Base-by-base conservation (phyloP, 2,113 vertebrate species). In the Cyprinodon tularosa region DNA sequence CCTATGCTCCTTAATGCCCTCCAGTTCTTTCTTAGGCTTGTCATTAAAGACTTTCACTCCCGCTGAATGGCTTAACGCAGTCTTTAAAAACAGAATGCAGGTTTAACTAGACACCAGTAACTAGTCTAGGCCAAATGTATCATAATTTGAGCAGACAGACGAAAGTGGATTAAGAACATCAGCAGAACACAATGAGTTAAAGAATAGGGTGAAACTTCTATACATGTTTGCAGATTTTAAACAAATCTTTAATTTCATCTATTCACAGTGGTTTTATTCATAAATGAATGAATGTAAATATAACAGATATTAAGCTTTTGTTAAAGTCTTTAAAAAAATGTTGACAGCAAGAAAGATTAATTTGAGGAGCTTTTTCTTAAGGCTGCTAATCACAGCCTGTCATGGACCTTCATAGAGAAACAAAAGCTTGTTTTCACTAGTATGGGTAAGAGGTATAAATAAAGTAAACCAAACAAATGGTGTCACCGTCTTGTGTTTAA, bases 331-430 rank as follows among this genome's bases (percentile, higher is more conserved):
- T 62, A 62, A 62, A 76, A 37, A 69, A 38, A 44, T 53, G 78
- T 38, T 68, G 50, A 71, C 15, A 4, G 57, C 40, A 69, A 80
- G 69, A 65, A 42, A 81, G 81, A 93, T 72, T 76, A 75, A 93
- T 92, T 83, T 42, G 60, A 63, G 71, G 76, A 68, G 77, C 53
- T 73, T 82, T 84, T 85, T 82, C 88, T 80, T 38, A 37, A 37
- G 88, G 64, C 77, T 66, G 72, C 53, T 37, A 89, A 91, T 89
- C 86, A 86, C 65, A 83, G 72, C 81, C 78, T 15, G 60, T n/a
- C 82, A 90, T 92, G 81, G 91, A 93, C 92, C 92, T 88, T 59
- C 71, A 80, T 74, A 66, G 71, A 63, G 63, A 85, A 74, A 86
- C 78, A 82, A 82, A 48, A 74, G 69, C 67, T 90, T 76, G 74